Percentiles rank a stretch among this genome's conserved stretches.
Evolutionary conservation across 2,797 vertebrate genomes (phyloP).

Genomic region (Eleutherodactylus coqui): DNA sequence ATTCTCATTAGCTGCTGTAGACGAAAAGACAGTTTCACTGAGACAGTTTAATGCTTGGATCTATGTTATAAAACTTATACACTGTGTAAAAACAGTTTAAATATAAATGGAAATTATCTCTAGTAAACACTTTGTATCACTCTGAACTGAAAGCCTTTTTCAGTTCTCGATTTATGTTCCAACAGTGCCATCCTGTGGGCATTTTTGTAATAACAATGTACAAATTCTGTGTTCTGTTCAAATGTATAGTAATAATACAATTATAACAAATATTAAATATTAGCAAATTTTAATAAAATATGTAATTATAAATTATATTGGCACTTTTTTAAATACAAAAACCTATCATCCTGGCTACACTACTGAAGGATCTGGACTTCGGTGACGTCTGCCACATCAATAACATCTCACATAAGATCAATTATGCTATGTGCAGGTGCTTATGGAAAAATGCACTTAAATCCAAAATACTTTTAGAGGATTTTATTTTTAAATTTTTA

Average conservation of each 20-base stretch:
- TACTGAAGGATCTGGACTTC: neutral
- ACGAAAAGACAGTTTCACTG: no score
- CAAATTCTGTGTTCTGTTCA: neutral
- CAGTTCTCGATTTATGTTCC: neutral
- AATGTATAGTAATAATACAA: neutral
- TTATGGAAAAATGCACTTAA: neutral
- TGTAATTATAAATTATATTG: neutral
- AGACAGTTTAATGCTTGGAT: no score
- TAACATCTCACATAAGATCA: neutral
- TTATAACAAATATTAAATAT: no score
- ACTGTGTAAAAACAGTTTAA: no score
- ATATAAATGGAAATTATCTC: no score
- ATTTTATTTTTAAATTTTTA: neutral
- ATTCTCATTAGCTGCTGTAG: no score
- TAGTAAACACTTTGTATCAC: neutral
- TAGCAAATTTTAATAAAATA: neutral
- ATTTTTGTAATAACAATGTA: slow-evolving; percentile 8
- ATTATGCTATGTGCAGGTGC: neutral
- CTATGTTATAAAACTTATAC: no score
- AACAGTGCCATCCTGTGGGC: slow-evolving; percentile 36
- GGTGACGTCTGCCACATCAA: no score
- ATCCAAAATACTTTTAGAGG: neutral
- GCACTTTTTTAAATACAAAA: neutral
- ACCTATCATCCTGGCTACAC: neutral
- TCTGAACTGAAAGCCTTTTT: neutral